Evolutionary conservation across 1,140 invertebrate genomes (phyloP).

Genomic region (Asobara japonica): DNA sequence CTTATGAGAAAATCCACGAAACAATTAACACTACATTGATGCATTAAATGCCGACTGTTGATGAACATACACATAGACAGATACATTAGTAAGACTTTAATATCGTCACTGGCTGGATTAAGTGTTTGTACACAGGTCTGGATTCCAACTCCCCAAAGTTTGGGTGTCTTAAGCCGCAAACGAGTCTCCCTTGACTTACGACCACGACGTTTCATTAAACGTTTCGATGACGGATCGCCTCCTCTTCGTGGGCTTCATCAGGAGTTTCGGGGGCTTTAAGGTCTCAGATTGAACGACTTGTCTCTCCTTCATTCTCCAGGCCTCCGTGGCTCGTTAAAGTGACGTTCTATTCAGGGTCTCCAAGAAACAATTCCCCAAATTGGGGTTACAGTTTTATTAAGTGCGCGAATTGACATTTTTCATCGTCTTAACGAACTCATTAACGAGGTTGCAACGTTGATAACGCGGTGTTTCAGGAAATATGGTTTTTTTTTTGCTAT

Average conservation of each 20-base stretch:
- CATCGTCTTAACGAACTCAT: background rate
- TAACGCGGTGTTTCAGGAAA: background rate
- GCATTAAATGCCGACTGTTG: background rate
- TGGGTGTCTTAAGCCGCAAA: slow-evolving; percentile 16
- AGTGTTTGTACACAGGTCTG: slow-evolving; percentile 4
- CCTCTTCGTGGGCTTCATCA: slow-evolving; percentile 28
- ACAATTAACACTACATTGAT: background rate
- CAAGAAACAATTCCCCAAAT: background rate
- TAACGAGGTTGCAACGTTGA: background rate
- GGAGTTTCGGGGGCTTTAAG: slow-evolving; percentile 5
- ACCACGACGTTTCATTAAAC: slow-evolving; percentile 55
- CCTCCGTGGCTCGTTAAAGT: background rate
- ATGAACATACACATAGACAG: background rate
- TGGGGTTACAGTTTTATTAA: slow-evolving; percentile 4
- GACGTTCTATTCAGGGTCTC: background rate
- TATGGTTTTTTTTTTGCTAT: background rate
- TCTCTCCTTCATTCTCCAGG: background rate
- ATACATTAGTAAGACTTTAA: background rate
- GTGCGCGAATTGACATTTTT: background rate
- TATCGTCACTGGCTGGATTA: background rate
- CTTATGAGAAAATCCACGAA: background rate
- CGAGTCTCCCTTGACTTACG: slow-evolving; percentile 43
- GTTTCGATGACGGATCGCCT: slow-evolving; percentile 53
- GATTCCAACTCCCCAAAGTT: slow-evolving; percentile 3
- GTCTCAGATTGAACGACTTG: slow-evolving; percentile 13